phyloP scores from a whole-genome alignment of 2,888 invertebrate species.

The Panopea generosa region DNA sequence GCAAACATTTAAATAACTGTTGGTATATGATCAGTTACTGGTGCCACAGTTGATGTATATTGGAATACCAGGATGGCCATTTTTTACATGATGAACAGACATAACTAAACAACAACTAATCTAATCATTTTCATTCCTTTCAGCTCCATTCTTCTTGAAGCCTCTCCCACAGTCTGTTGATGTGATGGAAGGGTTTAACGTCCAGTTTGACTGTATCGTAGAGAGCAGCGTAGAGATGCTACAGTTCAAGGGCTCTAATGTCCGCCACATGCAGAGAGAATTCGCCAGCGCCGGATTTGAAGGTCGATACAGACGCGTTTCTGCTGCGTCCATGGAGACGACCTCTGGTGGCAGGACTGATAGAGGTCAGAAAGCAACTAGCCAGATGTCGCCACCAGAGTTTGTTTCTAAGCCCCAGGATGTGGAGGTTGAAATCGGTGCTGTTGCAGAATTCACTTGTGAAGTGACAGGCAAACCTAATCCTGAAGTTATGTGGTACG shows the following conservation, averaged over 20 bases:
- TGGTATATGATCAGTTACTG: too few species aligned
- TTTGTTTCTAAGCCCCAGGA: constrained; percentile 66
- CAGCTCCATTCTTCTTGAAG: constrained; percentile 82
- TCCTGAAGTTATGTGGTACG: constrained; percentile 81
- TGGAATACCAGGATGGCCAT: too few species aligned
- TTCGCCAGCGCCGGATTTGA: constrained; percentile 73
- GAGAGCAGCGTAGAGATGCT: constrained; percentile 86
- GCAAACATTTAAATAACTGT: too few species aligned
- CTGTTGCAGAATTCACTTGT: constrained; percentile 77
- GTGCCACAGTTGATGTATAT: too few species aligned
- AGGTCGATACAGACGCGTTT: constrained; percentile 73
- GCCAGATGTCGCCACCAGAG: too few species aligned
- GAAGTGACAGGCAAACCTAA: constrained; percentile 74
- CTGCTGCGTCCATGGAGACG: constrained; percentile 46
- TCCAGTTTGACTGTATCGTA: constrained; percentile 90
- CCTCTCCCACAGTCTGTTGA: constrained; percentile 79
- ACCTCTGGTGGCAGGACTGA: constrained; percentile 6
- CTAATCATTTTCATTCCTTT: too few species aligned
- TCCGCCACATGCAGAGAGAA: constrained; percentile 64
- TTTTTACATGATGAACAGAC: too few species aligned
- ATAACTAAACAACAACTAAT: too few species aligned
- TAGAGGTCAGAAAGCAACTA: constrained; percentile 44
- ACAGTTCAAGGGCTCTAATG: constrained; percentile 70
- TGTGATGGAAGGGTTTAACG: constrained; percentile 80
- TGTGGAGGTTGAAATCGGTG: constrained; percentile 73